A percentile compares a stretch with the other conserved stretches of the same genome.
phyloP scores from a whole-genome alignment of 2,888 invertebrate species.

The Sarcophaga subvicina region DNA sequence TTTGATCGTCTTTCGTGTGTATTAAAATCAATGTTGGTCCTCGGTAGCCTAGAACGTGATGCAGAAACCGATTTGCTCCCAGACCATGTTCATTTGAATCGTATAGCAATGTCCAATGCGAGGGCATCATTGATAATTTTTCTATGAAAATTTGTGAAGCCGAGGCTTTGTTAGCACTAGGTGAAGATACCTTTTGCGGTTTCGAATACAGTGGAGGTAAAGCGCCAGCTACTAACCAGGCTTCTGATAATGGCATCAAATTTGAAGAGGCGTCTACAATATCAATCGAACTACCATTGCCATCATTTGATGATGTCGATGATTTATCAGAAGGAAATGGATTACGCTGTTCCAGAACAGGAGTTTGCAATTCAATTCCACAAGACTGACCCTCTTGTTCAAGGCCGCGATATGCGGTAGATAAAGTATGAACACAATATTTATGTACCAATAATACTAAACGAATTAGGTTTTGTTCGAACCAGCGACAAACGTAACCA shows the following conservation, averaged over 20 bases:
- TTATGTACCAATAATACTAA: conserved; percentile 90
- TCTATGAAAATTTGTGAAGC: conserved; percentile 84
- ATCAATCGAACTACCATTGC: conserved; percentile 61
- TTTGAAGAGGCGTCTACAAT: conserved; percentile 75
- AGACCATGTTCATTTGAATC: conserved; percentile 92
- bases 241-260: conserved; percentile 85
- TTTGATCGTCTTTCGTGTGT: conserved; percentile 84
- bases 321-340: conserved; percentile 79
- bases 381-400: conserved; percentile 80
- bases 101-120: conserved; percentile 93
- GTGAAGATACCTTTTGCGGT: conserved; percentile 79
- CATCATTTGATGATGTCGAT: conserved; percentile 52
- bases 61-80: conserved; percentile 93
- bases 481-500: conserved; percentile 91
- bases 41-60: conserved; percentile 88
- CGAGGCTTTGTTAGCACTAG: conserved; percentile 74
- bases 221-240: conserved; percentile 88
- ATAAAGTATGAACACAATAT: conserved; percentile 82
- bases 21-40: conserved; percentile 86
- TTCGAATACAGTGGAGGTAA: conserved; percentile 84
- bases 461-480: conserved; percentile 89
- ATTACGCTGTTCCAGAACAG: conserved; percentile 85
- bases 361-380: conserved; percentile 89
- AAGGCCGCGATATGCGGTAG: conserved; percentile 84
- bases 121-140: conserved; percentile 86